Percentiles rank a stretch among this genome's conserved stretches.
phyloP scores from a whole-genome alignment of 1,140 invertebrate genomes.

The Cyclargus thomasi region DNA sequence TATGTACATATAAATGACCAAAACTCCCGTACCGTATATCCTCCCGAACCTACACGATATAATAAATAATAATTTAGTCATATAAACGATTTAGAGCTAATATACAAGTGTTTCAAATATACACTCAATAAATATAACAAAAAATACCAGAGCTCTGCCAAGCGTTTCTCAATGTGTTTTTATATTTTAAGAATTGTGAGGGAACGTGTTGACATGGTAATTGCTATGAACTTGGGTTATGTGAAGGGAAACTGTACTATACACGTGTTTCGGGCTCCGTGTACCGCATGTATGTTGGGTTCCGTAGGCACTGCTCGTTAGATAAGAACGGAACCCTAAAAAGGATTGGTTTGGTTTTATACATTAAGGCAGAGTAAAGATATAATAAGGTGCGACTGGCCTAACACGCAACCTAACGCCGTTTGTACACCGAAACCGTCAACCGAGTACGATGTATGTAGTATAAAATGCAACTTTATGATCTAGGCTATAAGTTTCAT shows the following conservation, averaged over 20 bases:
- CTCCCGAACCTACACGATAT: background rate
- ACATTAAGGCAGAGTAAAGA: too few relatives aligned
- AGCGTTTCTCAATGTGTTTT: constrained; percentile 7
- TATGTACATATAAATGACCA: too few relatives aligned
- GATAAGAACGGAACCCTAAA: too few relatives aligned
- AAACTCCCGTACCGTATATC: background rate
- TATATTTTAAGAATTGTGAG: background rate
- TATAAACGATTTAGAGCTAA: background rate
- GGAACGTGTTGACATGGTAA: background rate
- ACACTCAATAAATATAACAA: constrained; percentile 1
- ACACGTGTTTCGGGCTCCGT: background rate
- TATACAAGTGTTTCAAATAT: constrained; percentile 4
- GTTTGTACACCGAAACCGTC: too few relatives aligned
- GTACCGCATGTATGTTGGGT: too few relatives aligned
- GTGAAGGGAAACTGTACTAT: background rate
- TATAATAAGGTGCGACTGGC: too few relatives aligned
- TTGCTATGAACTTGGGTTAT: background rate
- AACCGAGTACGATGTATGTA: too few relatives aligned
- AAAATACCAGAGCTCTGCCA: constrained; percentile 2
- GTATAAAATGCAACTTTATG: too few relatives aligned
- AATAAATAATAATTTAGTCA: background rate
- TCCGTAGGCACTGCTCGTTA: too few relatives aligned
- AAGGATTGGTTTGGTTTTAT: too few relatives aligned
- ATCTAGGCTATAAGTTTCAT: too few relatives aligned
- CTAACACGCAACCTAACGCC: too few relatives aligned